These are phyloP conservation scores for Suncus etruscus DNA, from an alignment of 2,113 vertebrate species.

Conservation along the genomic window DNA sequence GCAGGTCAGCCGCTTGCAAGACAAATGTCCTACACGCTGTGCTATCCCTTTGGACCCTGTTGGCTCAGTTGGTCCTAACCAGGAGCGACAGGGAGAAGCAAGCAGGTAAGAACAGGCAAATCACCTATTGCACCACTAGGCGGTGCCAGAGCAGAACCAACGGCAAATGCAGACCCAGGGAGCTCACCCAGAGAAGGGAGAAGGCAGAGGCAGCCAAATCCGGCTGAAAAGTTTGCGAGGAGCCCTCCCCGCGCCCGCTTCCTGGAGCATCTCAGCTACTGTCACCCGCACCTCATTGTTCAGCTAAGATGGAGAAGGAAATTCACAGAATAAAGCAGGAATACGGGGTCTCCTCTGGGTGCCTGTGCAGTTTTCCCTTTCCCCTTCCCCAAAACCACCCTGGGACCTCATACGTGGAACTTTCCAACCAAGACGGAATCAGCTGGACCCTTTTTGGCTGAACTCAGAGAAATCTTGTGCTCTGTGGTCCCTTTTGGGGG, in stretches of 20 bases:
- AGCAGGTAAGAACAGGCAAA: background rate
- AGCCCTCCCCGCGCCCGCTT: background rate
- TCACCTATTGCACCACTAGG: slow-evolving; percentile 57
- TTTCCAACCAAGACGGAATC: background rate
- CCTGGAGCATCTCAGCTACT: background rate
- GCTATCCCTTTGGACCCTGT: too few species aligned
- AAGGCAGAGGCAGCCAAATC: background rate
- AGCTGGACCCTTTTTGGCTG: background rate
- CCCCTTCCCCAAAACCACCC: background rate
- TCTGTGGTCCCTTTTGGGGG: background rate
- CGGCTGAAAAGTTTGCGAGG: slow-evolving; percentile 25
- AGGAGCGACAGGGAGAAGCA: background rate
- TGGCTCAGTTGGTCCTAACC: background rate
- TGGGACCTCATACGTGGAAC: background rate
- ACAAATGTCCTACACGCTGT: too few species aligned
- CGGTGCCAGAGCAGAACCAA: slow-evolving; percentile 83
- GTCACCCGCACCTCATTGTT: background rate
- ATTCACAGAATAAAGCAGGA: background rate
- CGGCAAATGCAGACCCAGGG: background rate
- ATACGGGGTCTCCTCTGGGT: accelerated
- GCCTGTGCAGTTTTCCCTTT: too few species aligned
- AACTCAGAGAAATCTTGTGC: background rate
- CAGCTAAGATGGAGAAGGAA: background rate
- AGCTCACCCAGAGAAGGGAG: accelerated
- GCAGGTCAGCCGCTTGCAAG: too few species aligned